Percentiles rank a stretch among this genome's conserved stretches.
These are phyloP conservation scores for Linepithema humile DNA, from an alignment of 1,140 invertebrate genomes.

Conservation along the genomic window DNA sequence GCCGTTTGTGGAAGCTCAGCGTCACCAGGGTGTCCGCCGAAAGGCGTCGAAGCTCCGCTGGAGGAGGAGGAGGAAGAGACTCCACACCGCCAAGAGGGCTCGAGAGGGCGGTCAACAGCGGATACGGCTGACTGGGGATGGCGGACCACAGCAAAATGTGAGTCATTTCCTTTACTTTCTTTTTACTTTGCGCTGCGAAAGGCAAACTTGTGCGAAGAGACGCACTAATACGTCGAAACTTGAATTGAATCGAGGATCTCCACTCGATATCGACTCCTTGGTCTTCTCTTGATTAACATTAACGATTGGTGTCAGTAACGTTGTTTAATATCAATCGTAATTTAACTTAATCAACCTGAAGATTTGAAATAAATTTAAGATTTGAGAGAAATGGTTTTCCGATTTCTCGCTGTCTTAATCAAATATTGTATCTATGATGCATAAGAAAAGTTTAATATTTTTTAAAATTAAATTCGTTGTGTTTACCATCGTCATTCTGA, in stretches of 20 bases:
- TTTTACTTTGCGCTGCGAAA: not conserved
- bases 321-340: not conserved
- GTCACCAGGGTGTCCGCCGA: not conserved
- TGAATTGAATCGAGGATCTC: not conserved
- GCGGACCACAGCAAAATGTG: constrained; percentile 68
- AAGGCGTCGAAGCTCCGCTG: constrained; percentile 10
- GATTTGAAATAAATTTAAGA: not conserved
- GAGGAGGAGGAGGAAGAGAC: not conserved
- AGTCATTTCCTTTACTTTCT: not conserved
- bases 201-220: not conserved
- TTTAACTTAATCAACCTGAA: not conserved
- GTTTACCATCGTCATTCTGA: too few species aligned
- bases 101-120: constrained; percentile 47
- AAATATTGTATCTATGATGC: not conserved
- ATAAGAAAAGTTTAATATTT: not conserved
- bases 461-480: not conserved
- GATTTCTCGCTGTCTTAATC: constrained; percentile 8
- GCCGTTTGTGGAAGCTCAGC: not conserved
- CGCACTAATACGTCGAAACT: not conserved
- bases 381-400: not conserved
- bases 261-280: not conserved
- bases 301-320: not conserved
- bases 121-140: constrained; percentile 54
- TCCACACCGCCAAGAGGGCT: constrained; percentile 15
- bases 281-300: not conserved